Evolutionary conservation across 2,888 invertebrate species (phyloP).

Genomic region (Leucophenga maculata): DNA sequence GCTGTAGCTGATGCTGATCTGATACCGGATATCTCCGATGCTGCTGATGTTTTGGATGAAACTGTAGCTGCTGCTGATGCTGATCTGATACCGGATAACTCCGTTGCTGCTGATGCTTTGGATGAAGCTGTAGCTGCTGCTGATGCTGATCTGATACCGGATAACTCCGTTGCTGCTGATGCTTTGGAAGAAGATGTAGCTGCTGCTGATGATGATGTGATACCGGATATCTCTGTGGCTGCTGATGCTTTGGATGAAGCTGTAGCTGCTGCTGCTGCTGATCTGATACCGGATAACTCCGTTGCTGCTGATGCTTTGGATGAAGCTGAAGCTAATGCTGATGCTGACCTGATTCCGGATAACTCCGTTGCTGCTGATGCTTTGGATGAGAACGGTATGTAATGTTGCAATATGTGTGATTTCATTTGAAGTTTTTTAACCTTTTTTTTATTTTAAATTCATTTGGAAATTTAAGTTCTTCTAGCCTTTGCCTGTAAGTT

Average conservation of each 20-base stretch:
- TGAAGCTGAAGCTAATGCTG: neutral
- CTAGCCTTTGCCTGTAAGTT: too few species aligned
- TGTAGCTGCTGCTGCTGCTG: neutral
- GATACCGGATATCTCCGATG: slow-evolving; percentile 16
- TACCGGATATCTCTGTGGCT: too few species aligned
- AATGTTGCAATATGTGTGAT: too few species aligned
- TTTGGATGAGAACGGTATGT: too few species aligned
- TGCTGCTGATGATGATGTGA: neutral
- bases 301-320: neutral
- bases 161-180: slow-evolving; percentile 52
- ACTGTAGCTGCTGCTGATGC: slow-evolving; percentile 12
- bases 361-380: too few species aligned
- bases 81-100: slow-evolving; percentile 40
- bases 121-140: slow-evolving; percentile 15
- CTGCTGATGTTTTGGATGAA: neutral
- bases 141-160: slow-evolving; percentile 36
- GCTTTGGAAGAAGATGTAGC: slow-evolving; percentile 30
- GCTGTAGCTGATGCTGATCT: neutral
- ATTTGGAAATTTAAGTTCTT: too few species aligned
- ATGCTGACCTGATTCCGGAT: neutral
- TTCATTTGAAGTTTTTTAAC: too few species aligned
- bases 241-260: too few species aligned
- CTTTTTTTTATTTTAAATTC: too few species aligned
- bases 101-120: slow-evolving; percentile 27
- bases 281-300: neutral